A percentile compares a stretch with the other conserved stretches of the same genome.
phyloP scores from a whole-genome alignment of 2,888 invertebrate genomes.

The Drosophila rubida region DNA sequence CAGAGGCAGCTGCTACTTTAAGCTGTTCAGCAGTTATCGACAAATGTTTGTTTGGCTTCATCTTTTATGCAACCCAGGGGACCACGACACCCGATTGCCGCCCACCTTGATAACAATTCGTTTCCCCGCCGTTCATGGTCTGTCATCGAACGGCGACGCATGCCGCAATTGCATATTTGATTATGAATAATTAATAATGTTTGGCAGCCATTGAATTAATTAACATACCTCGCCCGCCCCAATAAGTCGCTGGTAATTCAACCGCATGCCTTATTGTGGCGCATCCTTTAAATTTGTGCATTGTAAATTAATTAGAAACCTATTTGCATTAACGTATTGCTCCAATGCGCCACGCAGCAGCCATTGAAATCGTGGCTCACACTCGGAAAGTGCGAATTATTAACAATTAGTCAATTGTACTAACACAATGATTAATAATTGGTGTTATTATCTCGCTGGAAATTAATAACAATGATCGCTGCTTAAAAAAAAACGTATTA shows the following conservation, averaged over 20 bases:
- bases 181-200: slow-evolving; percentile 80
- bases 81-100: background rate
- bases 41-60: slow-evolving; percentile 16
- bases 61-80: slow-evolving; percentile 4
- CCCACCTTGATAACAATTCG: background rate
- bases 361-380: slow-evolving; percentile 28
- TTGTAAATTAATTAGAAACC: slow-evolving; percentile 74
- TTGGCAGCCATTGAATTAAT: slow-evolving; percentile 79
- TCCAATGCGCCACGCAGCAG: background rate
- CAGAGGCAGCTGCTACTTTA: background rate
- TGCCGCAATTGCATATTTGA: slow-evolving; percentile 75
- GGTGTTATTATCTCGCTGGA: slow-evolving; percentile 17
- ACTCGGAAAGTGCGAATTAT: slow-evolving; percentile 52
- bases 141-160: slow-evolving; percentile 52
- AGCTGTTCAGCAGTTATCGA: background rate
- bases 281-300: slow-evolving; percentile 52
- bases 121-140: slow-evolving; percentile 7
- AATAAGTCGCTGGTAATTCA: background rate
- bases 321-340: slow-evolving; percentile 51
- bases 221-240: slow-evolving; percentile 39
- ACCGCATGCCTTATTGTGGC: slow-evolving; percentile 34
- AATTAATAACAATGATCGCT: background rate
- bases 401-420: slow-evolving; percentile 69
- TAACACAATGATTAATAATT: slow-evolving; percentile 72
- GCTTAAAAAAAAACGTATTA: background rate